Evolutionary conservation across 2,113 vertebrate genomes (phyloP).

Genomic region (Centropus bengalensis): DNA sequence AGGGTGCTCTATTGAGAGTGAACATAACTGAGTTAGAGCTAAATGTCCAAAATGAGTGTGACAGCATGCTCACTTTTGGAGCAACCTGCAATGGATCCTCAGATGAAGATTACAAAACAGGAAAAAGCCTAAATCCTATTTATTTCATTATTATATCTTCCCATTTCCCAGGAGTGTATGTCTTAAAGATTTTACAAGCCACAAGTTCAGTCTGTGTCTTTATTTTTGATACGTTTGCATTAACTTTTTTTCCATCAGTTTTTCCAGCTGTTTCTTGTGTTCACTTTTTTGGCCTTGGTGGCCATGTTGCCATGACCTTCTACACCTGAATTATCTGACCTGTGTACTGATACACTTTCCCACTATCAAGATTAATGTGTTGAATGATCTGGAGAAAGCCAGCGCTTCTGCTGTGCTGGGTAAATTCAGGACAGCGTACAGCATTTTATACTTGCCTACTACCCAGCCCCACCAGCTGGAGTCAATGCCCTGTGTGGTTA

Average conservation of each 20-base stretch:
- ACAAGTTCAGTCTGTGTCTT: background rate
- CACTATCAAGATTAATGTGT: background rate
- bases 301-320: background rate
- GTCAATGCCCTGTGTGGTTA: background rate
- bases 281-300: background rate
- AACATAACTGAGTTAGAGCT: background rate
- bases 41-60: background rate
- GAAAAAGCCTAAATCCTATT: background rate
- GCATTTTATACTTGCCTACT: background rate
- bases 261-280: background rate
- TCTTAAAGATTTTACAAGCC: background rate
- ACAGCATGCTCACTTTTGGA: background rate
- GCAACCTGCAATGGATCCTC: background rate
- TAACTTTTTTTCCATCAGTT: background rate
- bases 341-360: background rate
- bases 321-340: background rate
- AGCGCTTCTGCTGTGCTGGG: background rate
- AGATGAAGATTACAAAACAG: background rate
- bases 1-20: background rate
- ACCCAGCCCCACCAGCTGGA: rapidly evolving
- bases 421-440: background rate
- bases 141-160: background rate
- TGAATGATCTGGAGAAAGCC: background rate
- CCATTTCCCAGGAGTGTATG: background rate
- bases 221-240: background rate